Percentiles rank a stretch among this genome's conserved stretches.
Conservation (phyloP, 1,140 invertebrate genomes). For the Drosophila pallidifrons region DNA sequence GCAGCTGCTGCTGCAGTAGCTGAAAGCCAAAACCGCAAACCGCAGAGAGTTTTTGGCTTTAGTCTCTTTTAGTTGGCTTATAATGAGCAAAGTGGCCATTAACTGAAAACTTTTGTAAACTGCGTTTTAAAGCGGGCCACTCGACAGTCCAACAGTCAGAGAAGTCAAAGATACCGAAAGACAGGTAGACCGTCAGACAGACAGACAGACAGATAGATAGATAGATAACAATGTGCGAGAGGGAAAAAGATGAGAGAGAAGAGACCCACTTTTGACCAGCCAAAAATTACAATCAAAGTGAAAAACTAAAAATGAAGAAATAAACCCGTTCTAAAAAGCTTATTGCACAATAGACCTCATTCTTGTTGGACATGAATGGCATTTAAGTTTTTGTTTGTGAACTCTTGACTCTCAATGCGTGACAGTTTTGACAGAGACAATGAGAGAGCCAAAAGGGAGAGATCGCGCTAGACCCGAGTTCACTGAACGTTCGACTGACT, state of each 20-base stretch:
- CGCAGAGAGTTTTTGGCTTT: constrained; percentile 66
- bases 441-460: constrained; percentile 25
- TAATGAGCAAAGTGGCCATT: constrained; percentile 79
- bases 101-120: constrained; percentile 70
- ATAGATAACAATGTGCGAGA: constrained; percentile 26
- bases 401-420: constrained; percentile 61
- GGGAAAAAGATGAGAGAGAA: constrained; percentile 7
- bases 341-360: constrained; percentile 72
- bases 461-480: constrained; percentile 57
- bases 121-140: constrained; percentile 60
- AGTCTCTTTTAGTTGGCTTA: constrained; percentile 75
- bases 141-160: not conserved
- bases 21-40: constrained; percentile 51
- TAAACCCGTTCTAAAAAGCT: constrained; percentile 66
- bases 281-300: constrained; percentile 1
- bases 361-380: constrained; percentile 61
- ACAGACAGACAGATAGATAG: constrained; percentile 11
- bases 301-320: constrained; percentile 36
- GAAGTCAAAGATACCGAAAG: constrained; percentile 7
- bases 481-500: constrained; percentile 66
- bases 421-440: constrained; percentile 67
- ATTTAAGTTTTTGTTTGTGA: constrained; percentile 60
- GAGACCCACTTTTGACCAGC: constrained; percentile 53
- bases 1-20: constrained; percentile 19
- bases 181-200: constrained; percentile 7